These are phyloP conservation scores for Bradysia coprophila DNA, from an alignment of 1,140 invertebrate species.

Conservation along the genomic window DNA sequence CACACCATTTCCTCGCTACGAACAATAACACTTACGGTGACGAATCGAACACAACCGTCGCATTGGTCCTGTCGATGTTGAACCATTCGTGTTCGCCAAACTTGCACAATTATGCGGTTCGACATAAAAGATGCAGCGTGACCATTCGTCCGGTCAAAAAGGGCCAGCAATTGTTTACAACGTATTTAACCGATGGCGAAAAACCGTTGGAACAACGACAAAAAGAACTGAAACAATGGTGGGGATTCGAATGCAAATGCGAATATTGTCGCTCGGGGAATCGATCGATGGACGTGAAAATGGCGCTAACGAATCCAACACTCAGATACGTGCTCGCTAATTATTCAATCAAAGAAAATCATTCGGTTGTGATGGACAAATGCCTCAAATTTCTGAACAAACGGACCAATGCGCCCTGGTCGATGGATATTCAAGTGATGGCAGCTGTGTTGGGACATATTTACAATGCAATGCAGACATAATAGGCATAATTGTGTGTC, in stretches of 20 bases:
- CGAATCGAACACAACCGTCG: neutral
- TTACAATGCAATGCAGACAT: neutral
- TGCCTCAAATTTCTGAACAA: neutral
- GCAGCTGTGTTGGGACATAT: neutral
- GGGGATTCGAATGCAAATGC: neutral
- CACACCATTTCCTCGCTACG: neutral
- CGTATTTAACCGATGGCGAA: neutral
- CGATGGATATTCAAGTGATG: neutral
- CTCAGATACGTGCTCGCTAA: neutral
- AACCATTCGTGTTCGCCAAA: conserved; percentile 1
- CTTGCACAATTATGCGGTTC: neutral
- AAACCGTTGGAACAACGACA: neutral
- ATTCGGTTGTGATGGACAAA: neutral
- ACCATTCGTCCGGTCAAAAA: neutral
- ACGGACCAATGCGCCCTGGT: neutral
- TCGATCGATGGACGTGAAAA: neutral
- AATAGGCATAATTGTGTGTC: too few species aligned
- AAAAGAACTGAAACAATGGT: neutral
- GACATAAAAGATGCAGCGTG: neutral
- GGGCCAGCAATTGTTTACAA: neutral
- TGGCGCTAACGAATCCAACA: neutral
- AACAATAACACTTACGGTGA: neutral
- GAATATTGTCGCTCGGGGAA: neutral
- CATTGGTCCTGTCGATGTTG: neutral
- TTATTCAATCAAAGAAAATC: neutral